Evolutionary conservation across 1,140 invertebrate genomes (phyloP), one percentile per base, ranked within the genome.

Genomic region (Heterodera carotae): DNA sequence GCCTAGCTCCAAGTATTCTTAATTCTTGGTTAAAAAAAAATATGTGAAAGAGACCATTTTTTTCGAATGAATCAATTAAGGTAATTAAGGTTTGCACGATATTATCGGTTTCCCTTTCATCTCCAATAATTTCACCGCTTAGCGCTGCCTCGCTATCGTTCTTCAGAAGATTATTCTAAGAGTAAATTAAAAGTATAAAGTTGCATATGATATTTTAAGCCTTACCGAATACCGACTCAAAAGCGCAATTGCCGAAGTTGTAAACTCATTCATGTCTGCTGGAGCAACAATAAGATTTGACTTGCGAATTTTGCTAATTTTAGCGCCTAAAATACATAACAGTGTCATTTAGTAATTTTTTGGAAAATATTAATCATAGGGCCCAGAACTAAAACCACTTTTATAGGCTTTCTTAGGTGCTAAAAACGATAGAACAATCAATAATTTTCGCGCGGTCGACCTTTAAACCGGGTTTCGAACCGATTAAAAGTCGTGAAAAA

Each of bases 131-230:
- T 75, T 75, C 62, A 27, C 60, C 48, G 60, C 73, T 75, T n/a
- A 75, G 67, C 10, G 73, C 73, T 39, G 62, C 73, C 62, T 75
- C 64, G 27, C 73, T 66, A 29, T 75, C 60, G 3, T 75, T 60
- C 56, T 66, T 75, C 27, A 75, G 73, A 27, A 75, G 56, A 62
- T 74, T 75, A 33, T 72, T 62, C 73, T 75, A 34, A 75, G 75
- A 25, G 12, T 59, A 73, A 27, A 64, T 5, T 43, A 73, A 25
- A 43, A 12, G 29, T 48, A 43, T 73, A 22, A 3, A 70, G 1
- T 29, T 36, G n/a, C 29, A 33, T n/a, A 3, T 7, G 15, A 10
- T 29, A 75, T 43, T 66, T 60, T 22, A n/a, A n/a, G n/a, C n/a
- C 1, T 29, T 64, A 75, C 73, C 29, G 73, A 62, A 43, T 75